Base-by-base conservation (phyloP, 1,140 invertebrate genomes). In the Caenorhabditis inopinata region DNA sequence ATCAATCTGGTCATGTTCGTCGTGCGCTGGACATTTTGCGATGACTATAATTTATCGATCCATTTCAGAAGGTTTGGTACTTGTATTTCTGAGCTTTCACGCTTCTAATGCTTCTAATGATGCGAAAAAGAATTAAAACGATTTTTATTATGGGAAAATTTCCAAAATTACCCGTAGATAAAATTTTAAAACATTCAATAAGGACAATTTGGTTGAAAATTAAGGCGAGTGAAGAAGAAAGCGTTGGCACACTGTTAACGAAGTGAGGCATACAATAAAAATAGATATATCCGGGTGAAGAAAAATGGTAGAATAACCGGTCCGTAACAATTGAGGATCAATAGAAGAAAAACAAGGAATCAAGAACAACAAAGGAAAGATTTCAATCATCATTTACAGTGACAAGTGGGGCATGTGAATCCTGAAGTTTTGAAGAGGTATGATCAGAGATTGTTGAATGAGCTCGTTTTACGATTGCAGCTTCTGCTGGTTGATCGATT, bases 401-500 rank as follows among this genome's bases (percentile, higher is more conserved):
- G 23, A 79, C 78, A n/a, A 79, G 48, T 3, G 78, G 78, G 74
- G 78, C 78, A 35, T 58, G 78, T 27, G 51, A 68, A 7, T 48
- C 62, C n/a, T 47, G 78, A 53, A 27, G 62, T 48, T 27, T 47
- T 23, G 25, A 12, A 18, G 78, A 25, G 18, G 29, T 14, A 14
- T 79, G 51, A 12, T 46, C 62, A 11, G 58, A 74, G 16, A 79
- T 75, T 25, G 74, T 48, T 18, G 45, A 49, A 14, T 47, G 27
- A 9, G 47, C 23, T 49, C 78, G n/a, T 25, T 75, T 74, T 18
- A 79, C 78, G 11, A 79, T 79, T 18, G 78, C 78, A 1, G 78
- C 78, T 74, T 79, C 78, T 4, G 62, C 62, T 47, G 78, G 32
- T 21, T 74, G 38, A 42, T 79, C 78, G 9, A 74, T 58, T 16